A percentile compares a stretch with the other conserved stretches of the same genome.
phyloP scores from a whole-genome alignment of 1,140 invertebrate species.

The Drosophila bocqueti region DNA sequence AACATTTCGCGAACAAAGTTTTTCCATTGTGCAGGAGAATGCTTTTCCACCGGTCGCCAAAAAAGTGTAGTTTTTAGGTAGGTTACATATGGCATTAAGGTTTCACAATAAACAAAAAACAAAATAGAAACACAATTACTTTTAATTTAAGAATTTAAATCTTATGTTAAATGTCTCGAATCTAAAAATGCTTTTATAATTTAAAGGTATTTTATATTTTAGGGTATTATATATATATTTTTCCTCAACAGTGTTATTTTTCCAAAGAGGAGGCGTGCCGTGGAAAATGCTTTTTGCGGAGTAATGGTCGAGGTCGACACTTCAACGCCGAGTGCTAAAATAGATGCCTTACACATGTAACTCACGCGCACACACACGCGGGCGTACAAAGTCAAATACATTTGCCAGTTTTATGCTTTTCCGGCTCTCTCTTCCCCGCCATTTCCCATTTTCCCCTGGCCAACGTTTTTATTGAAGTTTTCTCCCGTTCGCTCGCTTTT shows the following conservation, averaged over 20 bases:
- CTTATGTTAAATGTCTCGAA: background rate
- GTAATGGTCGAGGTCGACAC: slow-evolving; percentile 25
- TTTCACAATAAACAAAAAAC: background rate
- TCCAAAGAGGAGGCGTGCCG: background rate
- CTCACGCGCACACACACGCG: slow-evolving; percentile 7
- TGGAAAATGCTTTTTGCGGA: slow-evolving; percentile 7
- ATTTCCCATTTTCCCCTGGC: slow-evolving; percentile 24
- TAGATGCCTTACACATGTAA: slow-evolving; percentile 52
- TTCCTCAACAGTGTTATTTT: background rate
- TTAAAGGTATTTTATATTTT: background rate
- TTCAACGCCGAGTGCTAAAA: slow-evolving; percentile 42
- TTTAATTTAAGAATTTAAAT: background rate
- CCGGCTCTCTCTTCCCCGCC: background rate
- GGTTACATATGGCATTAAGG: too few relatives aligned
- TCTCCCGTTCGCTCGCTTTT: slow-evolving; percentile 40
- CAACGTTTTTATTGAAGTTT: slow-evolving; percentile 51
- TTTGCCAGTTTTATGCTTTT: slow-evolving; percentile 49
- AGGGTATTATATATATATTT: background rate
- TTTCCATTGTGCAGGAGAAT: slow-evolving; percentile 31
- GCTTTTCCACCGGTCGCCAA: background rate
- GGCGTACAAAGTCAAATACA: slow-evolving; percentile 35
- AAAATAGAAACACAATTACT: too few relatives aligned
- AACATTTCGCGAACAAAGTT: slow-evolving; percentile 52
- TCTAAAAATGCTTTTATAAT: background rate
- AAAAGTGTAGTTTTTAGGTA: background rate